These are phyloP conservation scores for Tiphia femorata DNA, from an alignment of 2,888 invertebrate genomes.

Conservation along the genomic window DNA sequence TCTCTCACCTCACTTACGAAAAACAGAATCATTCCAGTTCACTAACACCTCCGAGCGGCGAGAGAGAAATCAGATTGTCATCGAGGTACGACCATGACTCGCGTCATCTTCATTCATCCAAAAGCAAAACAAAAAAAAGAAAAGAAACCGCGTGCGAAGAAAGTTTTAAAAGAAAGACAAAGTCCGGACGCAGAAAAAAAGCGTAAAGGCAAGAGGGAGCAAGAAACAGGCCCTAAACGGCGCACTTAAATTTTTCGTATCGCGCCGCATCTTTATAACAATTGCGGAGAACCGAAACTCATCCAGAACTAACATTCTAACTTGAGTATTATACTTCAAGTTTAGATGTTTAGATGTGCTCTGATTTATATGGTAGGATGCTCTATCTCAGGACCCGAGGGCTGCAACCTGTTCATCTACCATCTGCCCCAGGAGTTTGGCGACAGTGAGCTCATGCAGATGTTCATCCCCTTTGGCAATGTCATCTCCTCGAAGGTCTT, in stretches of 20 bases:
- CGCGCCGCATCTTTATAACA: too few relatives aligned
- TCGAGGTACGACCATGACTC: too few relatives aligned
- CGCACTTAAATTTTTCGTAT: too few relatives aligned
- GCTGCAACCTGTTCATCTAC: conserved; percentile 99
- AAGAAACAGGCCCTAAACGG: too few relatives aligned
- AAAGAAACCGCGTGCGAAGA: conserved; percentile 13
- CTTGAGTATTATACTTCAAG: conserved; percentile 70
- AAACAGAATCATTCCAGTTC: too few relatives aligned
- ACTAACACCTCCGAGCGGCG: too few relatives aligned
- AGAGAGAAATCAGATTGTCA: too few relatives aligned
- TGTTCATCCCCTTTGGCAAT: conserved; percentile 99
- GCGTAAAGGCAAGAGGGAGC: too few relatives aligned
- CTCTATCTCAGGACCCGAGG: conserved; percentile 98
- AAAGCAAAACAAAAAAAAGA: conserved; percentile 25
- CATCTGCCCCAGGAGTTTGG: conserved; percentile 99
- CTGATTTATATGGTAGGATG: conserved; percentile 79
- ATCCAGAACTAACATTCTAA: conserved; percentile 63
- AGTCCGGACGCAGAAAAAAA: conserved; percentile 4
- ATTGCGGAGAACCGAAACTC: conserved; percentile 54
- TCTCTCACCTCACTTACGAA: too few relatives aligned
- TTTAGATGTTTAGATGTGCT: conserved; percentile 70
- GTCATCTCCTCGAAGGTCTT: conserved; percentile 99
- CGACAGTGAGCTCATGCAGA: conserved; percentile 98
- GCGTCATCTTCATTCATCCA: too few relatives aligned
- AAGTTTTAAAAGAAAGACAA: conserved; percentile 16